Base-by-base conservation (phyloP, 2,888 invertebrate species). In the Sphinx pinastri region DNA sequence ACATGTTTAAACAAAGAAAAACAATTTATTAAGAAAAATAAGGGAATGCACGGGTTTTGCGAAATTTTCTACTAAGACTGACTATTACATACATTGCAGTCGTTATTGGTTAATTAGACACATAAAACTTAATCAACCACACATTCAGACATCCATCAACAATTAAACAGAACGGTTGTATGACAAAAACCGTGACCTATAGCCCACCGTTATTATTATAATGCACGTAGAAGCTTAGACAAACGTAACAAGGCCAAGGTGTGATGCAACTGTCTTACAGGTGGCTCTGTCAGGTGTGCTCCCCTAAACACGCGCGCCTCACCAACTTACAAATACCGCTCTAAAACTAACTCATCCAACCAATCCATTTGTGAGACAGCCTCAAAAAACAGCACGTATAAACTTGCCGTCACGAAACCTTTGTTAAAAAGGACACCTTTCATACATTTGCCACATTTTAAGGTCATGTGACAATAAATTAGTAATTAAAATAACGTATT, bases 191-290 rank as follows among this genome's bases (percentile, higher is more conserved):
- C 19, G 57, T 68, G 68, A 68, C 68, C 68, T 68, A 68, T 68
- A 57, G 14, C 68, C 47, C 47, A 14, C 68, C 68, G 68, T 68
- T 68, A 68, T 68, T 68, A 68, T 68, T 68, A n/a, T 68, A 68
- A 68, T 68, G 45, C 45, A 47, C 77, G 75, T 80, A 77, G 76
- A 77, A 79, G 76, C 77, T 76, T 77, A 76, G 76, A 76, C 78
- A 79, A 77, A 82, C 77, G 79, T 80, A 81, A 80, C 75, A 78
- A 78, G 77, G 78, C 79, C 82, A 87, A 88, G 85, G 87, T 86
- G 86, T 87, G 84, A 88, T 84, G 86, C 88, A 88, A 89, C 87
- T 86, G 88, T 80, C 85, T 68, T 88, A 89, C 90, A 90, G 90
- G 89, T 89, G 89, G 82, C 76, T 75, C 67, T 74, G 84, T 88